phyloP scores from a whole-genome alignment of 2,797 vertebrate species.

The Coluber constrictor region DNA sequence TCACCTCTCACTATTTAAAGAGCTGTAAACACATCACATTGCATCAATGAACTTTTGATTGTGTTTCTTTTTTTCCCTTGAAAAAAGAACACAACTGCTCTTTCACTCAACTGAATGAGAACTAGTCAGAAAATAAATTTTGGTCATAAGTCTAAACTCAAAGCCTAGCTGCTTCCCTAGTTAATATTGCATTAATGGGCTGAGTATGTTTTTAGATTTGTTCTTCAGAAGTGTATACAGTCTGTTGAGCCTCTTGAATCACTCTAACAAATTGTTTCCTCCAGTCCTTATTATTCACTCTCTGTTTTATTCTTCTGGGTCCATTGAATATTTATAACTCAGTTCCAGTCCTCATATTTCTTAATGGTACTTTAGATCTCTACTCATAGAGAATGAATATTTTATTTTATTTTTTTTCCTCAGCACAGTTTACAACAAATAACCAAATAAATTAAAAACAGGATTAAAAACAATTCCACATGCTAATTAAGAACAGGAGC shows the following conservation, averaged over 20 bases:
- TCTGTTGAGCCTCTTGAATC: background rate
- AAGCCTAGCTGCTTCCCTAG: background rate
- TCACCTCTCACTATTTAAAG: background rate
- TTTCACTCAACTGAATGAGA: background rate
- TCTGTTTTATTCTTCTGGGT: background rate
- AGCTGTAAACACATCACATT: background rate
- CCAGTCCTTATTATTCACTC: background rate
- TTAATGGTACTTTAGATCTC: background rate
- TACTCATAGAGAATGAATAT: background rate
- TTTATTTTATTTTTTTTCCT: background rate
- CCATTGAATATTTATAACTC: background rate
- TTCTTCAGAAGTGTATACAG: background rate
- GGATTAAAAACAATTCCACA: conserved; percentile 3
- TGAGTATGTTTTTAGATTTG: background rate
- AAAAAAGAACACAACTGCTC: background rate
- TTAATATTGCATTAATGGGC: background rate
- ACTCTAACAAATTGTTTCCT: background rate
- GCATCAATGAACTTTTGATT: background rate
- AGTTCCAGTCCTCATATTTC: background rate
- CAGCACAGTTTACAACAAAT: conserved; percentile 19
- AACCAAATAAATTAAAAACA: conserved; percentile 17
- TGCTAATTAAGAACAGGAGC: conserved; percentile 21
- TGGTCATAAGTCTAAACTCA: background rate
- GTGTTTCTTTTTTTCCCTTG: background rate
- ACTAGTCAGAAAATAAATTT: background rate